These are phyloP conservation scores for Drosophila leonis DNA, from an alignment of 2,888 invertebrate genomes.

Conservation along the genomic window DNA sequence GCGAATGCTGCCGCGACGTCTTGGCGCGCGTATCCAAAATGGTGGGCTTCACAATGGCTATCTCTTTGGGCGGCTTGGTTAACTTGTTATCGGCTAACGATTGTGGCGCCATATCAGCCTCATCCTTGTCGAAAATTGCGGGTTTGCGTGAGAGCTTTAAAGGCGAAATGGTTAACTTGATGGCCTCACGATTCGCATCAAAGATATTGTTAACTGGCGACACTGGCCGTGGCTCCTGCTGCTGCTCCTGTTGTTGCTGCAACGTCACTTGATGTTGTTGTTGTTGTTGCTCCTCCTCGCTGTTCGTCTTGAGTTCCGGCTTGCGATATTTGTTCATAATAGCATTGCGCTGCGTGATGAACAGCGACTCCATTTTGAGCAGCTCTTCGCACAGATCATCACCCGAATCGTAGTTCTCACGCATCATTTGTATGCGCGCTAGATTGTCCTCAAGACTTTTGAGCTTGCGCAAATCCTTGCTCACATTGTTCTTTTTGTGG, in stretches of 20 bases:
- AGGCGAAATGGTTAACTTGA: slow-evolving; percentile 83
- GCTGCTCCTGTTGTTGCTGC: slow-evolving; percentile 13
- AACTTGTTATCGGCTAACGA: slow-evolving; percentile 66
- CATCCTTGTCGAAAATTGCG: slow-evolving; percentile 73
- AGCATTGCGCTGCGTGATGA: slow-evolving; percentile 82
- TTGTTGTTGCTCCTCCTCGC: slow-evolving; percentile 22
- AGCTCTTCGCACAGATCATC: slow-evolving; percentile 84
- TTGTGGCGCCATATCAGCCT: slow-evolving; percentile 31
- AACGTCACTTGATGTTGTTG: not conserved
- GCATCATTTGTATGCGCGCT: slow-evolving; percentile 84
- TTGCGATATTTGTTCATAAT: slow-evolving; percentile 83
- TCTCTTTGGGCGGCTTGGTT: slow-evolving; percentile 79
- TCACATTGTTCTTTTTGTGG: slow-evolving; percentile 74
- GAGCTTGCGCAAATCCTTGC: slow-evolving; percentile 82
- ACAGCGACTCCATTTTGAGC: slow-evolving; percentile 83
- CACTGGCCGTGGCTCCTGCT: slow-evolving; percentile 13
- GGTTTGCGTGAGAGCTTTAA: slow-evolving; percentile 79
- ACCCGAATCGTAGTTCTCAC: slow-evolving; percentile 83
- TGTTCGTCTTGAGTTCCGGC: slow-evolving; percentile 46
- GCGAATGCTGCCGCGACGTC: not conserved
- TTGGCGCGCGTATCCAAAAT: slow-evolving; percentile 78
- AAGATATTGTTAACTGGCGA: slow-evolving; percentile 80
- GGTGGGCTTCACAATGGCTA: slow-evolving; percentile 83
- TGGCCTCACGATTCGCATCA: slow-evolving; percentile 83
- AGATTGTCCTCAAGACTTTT: slow-evolving; percentile 83